Base-by-base conservation (phyloP, 64 coral and sea anemone species). In the Stichodactyla mertensii region DNA sequence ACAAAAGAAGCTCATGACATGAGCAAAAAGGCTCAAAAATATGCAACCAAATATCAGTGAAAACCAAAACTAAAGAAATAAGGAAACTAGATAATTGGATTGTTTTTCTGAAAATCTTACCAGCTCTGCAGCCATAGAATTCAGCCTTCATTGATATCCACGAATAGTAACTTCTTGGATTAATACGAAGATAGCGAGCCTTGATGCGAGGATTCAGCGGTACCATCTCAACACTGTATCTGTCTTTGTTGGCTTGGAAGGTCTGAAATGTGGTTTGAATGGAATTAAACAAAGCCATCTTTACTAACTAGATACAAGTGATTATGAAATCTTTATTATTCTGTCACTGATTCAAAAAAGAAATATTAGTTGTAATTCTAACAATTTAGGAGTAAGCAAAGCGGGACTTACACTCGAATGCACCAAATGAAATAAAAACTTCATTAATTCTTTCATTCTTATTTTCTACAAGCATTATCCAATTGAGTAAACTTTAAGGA, bases 61-160 rank as follows among this genome's bases (percentile, higher is more conserved):
- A 45, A 45, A 45, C 36, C 36, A 45, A 45, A 45, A 45, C 36
- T 0, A 45, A 45, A 45, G 36, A 45, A 66, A n/a, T n/a, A 22
- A 66, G 22, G 6, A 8, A 1, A 66, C 5, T 19, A 6, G 16
- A 4, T 9, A n/a, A n/a, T n/a, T n/a, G 19, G 12, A 22, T 5
- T 66, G 22, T 66, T 22, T 66, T 66, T 7, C 18, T 7, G 14
- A 58, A 71, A 81, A 36, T 18, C 88, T 22, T 86, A 97, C 94
- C 94, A 61, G 88, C 91, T 77, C 89, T 93, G 61, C 91, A 92
- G 14, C 93, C 93, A 61, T 95, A 95, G 55, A 95, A 91, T 59
- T 95, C 89, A 14, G 83, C 89, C 24, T 89, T 91, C 77, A 95
- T 82, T 6, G 89, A 69, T 52, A 92, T 95, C 60, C 87, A 84